Percentiles rank a stretch among this genome's conserved stretches.
Evolutionary conservation across 2,113 vertebrate species (phyloP).

Genomic region (Himantopus leucocephalus): DNA sequence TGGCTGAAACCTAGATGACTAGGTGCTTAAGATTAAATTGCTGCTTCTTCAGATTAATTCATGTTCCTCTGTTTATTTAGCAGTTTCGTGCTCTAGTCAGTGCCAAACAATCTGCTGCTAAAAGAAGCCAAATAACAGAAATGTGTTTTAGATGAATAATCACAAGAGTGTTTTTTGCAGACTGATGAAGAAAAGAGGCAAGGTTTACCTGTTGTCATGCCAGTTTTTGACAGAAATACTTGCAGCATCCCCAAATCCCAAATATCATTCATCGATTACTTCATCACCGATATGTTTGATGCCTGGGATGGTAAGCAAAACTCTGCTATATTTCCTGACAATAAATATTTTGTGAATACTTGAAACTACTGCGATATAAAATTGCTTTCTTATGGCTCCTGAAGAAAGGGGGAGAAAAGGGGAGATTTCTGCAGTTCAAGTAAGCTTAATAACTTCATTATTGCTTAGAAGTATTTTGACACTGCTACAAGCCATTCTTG

Average conservation of each 20-base stretch:
- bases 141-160: background rate
- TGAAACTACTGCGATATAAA: background rate
- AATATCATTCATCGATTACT: slow-evolving; percentile 98
- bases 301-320: slow-evolving; percentile 94
- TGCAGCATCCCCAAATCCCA: slow-evolving; percentile 98
- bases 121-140: background rate
- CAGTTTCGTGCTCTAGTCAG: background rate
- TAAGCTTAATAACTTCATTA: slow-evolving; percentile 10
- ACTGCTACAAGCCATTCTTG: background rate
- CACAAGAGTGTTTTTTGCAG: slow-evolving; percentile 69
- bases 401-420: background rate
- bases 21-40: background rate
- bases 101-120: background rate
- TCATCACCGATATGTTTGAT: slow-evolving; percentile 97
- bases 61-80: background rate
- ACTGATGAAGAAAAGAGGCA: slow-evolving; percentile 95
- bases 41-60: background rate
- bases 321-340: background rate
- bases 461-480: background rate
- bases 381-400: background rate
- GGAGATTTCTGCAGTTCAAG: background rate
- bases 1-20: background rate
- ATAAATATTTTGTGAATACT: background rate
- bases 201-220: slow-evolving; percentile 94
- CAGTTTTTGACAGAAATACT: slow-evolving; percentile 95